Base-by-base conservation (phyloP, 1,140 invertebrate genomes). In the Drosophila repleta region DNA sequence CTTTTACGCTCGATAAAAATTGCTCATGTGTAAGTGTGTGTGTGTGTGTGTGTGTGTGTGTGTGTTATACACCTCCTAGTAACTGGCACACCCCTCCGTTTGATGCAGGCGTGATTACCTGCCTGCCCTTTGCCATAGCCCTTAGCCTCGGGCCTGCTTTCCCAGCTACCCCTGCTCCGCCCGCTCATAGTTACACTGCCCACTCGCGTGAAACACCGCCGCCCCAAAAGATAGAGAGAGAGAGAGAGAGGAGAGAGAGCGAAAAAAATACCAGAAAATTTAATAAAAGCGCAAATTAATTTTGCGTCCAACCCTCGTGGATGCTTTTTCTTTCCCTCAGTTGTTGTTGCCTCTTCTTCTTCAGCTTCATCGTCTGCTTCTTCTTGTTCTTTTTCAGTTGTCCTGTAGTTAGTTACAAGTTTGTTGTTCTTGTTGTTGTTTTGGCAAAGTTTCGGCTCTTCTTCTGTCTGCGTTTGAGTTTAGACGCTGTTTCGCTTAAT, bases 271-370 rank as follows among this genome's bases (percentile, higher is more conserved):
- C 21, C 49, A 68, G 70, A 87, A 85, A 85, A 87, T 85, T 85
- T 85, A 85, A 85, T 85, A 85, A 85, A 82, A 87, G 82, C 82
- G 82, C 82, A 85, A 85, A 85, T 85, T 85, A 85, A 85, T 85
- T 85, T 87, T 87, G 79, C 76, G 83, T 89, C 65, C 84, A 82
- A 76, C 83, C 84, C 83, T 76, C 79, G 70, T 67, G 66, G 52
- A 57, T 66, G 43, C 35, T 57, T 24, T 61, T 52, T 37, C 43
- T 49, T 61, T 57, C 46, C 55, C 41, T 20, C 41, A 55, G 69
- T 20, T 62, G 48, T 20, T 24, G 26, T n/a, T 37, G 24, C 32
- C 32, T 43, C 45, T 57, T 18, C 35, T 24, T 35, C 17, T 13
- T 4, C 18, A 24, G 3, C 39, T n/a, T 17, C 53, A 15, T 48